Evolutionary conservation across 2,888 invertebrate species (phyloP), one percentile per base, ranked within the genome.

Genomic region (Syrphus vitripennis): DNA sequence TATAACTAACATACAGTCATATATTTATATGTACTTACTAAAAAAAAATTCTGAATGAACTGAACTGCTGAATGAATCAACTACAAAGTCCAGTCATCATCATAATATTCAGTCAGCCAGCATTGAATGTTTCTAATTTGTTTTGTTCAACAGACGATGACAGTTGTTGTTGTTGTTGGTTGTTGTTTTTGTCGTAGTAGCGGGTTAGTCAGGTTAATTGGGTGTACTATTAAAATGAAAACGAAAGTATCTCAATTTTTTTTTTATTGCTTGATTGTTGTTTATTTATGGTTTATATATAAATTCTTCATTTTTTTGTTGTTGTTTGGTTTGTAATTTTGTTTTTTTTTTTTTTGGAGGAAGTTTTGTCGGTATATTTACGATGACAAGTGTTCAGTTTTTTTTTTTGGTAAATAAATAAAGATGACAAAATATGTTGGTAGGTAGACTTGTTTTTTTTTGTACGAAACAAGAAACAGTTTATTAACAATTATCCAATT

Each of bases 201-300:
- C n/a, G 37, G 77, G 77, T 78, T 83, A 78, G 72, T 29, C 59
- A 69, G 84, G 84, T 86, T 81, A 86, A 86, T 81, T 81, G 77
- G n/a, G 50, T 69, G 69, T 81, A 71, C 72, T 50, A 67, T 45
- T 55, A 65, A 65, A 59, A 74, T 67, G 84, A 86, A 86, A 80
- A 40, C 69, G 72, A 86, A 77, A 86, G 76, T 77, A 72, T 81
- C 61, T 61, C 14, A 45, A 65, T 37, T 55, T 55, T 31, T 19
- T 37, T 55, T 55, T 31, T 19, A 71, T 75, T 21, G 50, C 50
- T 42, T 16, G 31, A 61, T 72, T 50, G 59, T 67, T 70, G 63
- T 76, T 76, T 45, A 34, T 69, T 57, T 50, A 16, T 24, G 40
- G 61, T 50, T 59, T 31, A 14, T 5, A 45, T 31, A 14, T 5